Percentiles rank a stretch among this genome's conserved stretches.
phyloP scores from a whole-genome alignment of 1,140 invertebrate genomes.

The Drosophila sucinea region DNA sequence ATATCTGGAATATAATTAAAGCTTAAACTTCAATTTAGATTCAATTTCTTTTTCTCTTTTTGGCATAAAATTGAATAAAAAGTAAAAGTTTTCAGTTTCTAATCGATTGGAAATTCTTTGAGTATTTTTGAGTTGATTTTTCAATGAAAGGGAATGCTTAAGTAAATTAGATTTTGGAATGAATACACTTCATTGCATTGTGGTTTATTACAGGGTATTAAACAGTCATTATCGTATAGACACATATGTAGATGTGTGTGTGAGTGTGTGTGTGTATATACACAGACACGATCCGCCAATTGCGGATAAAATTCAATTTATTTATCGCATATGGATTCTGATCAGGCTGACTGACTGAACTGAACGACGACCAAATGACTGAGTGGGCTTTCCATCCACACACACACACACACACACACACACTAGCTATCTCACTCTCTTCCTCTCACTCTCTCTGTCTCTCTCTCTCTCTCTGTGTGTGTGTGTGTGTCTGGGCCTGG shows the following conservation, averaged over 20 bases:
- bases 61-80: no score
- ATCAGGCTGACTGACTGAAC: conserved; percentile 45
- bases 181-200: no score
- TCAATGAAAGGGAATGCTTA: no score
- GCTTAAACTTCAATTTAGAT: no score
- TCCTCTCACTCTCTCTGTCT: conserved; percentile 21
- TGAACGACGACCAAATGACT: conserved; percentile 24
- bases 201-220: neutral
- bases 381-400: neutral
- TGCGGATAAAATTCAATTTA: conserved; percentile 83
- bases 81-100: no score
- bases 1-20: no score
- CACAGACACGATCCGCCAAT: conserved; percentile 66
- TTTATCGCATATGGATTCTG: conserved; percentile 82
- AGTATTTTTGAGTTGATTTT: no score
- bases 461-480: conserved; percentile 19
- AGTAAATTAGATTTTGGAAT: no score
- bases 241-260: conserved; percentile 17
- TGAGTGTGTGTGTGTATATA: conserved; percentile 5
- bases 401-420: neutral
- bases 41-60: no score
- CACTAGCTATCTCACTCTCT: conserved; percentile 8
- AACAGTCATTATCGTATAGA: conserved; percentile 51
- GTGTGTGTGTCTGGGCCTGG: conserved; percentile 21
- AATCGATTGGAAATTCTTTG: no score